Evolutionary conservation across 2,113 vertebrate genomes (phyloP).

Genomic region (Balaenoptera acutorostrata): DNA sequence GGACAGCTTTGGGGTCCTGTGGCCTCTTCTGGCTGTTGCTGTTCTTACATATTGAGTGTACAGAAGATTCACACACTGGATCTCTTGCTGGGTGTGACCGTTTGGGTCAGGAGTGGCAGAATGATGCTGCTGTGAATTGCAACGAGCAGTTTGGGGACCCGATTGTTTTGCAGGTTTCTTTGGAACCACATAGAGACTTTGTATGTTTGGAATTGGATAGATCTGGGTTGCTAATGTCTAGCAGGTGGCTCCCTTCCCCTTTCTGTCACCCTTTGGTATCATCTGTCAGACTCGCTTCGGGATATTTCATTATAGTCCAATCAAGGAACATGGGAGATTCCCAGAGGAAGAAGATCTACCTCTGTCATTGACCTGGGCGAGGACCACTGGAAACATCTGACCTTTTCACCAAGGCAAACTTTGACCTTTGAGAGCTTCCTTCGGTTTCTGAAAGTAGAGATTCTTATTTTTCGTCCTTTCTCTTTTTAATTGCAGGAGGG

Average conservation of each 20-base stretch:
- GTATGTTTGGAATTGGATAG: neutral
- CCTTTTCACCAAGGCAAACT: neutral
- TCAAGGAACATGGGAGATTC: neutral
- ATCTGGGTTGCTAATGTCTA: neutral
- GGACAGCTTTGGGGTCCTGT: neutral
- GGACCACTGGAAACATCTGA: neutral
- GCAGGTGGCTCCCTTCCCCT: neutral
- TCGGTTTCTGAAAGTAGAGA: neutral
- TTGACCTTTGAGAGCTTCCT: neutral
- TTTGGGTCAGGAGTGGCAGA: neutral
- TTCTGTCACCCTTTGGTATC: neutral
- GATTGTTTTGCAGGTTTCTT: neutral
- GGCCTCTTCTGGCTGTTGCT: conserved; percentile 27
- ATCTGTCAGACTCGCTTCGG: neutral
- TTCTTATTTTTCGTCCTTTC: neutral
- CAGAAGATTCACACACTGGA: neutral
- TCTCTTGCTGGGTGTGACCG: neutral
- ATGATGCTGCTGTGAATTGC: neutral
- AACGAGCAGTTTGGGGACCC: neutral
- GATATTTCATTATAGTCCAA: neutral
- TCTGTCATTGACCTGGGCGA: neutral
- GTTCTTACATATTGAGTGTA: conserved; percentile 1
- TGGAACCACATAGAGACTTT: neutral
- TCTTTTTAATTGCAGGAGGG: neutral
- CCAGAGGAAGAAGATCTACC: too few relatives aligned